Conservation (phyloP, 2,113 vertebrate species). For the rat (Rattus norvegicus) region GRCr8 NC_086039.1:83642501-83643000, state of each 20-base stretch:
- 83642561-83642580: constrained; percentile 88
- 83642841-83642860: constrained; percentile 3
- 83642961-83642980: neutral
- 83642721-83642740: constrained; percentile 65
- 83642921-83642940: neutral
- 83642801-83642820: neutral
- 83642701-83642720: constrained; percentile 76
- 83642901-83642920: neutral
- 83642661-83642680: constrained; percentile 86
- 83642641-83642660: constrained; percentile 85
- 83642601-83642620: constrained; percentile 88
- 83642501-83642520: constrained; percentile 87
- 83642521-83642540: constrained; percentile 86
- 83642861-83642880: neutral
- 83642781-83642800: constrained; percentile 37
- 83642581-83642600: constrained; percentile 86
- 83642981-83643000: neutral
- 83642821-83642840: neutral
- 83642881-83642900: neutral
- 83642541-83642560: constrained; percentile 88
- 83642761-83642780: constrained; percentile 33
- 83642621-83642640: constrained; percentile 88
- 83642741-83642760: neutral
- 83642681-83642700: constrained; percentile 78
- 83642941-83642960: neutral